Conservation (phyloP, 2,113 vertebrate species). For the Orientallactaga bullata region DNA sequence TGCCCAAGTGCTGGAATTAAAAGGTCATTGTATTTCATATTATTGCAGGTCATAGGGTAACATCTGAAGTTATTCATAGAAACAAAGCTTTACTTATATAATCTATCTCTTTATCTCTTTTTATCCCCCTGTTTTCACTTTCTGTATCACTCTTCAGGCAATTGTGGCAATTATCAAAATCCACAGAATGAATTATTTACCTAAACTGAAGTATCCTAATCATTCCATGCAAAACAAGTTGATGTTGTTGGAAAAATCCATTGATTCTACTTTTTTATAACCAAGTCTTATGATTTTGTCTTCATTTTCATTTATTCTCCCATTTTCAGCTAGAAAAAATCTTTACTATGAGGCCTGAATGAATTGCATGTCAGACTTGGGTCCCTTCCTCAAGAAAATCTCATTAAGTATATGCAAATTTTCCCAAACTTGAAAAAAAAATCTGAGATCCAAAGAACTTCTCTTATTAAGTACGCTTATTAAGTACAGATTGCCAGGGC, state of each 20-base stretch:
- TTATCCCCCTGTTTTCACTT: neutral
- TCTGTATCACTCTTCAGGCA: neutral
- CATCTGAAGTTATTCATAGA: too few species aligned
- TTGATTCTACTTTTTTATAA: constrained; percentile 47
- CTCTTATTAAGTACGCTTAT: too few species aligned
- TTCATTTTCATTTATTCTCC: constrained; percentile 44
- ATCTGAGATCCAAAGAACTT: neutral
- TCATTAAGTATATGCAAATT: neutral
- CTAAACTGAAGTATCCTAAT: neutral
- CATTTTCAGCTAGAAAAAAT: neutral
- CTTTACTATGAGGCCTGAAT: neutral
- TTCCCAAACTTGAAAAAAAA: neutral
- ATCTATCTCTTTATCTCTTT: neutral
- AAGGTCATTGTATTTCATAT: neutral
- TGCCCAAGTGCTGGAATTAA: too few species aligned
- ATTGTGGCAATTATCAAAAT: constrained; percentile 30
- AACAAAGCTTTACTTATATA: neutral
- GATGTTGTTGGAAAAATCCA: constrained; percentile 47
- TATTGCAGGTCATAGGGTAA: neutral
- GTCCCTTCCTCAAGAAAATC: neutral
- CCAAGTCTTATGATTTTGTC: constrained; percentile 4
- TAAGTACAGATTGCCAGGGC: neutral
- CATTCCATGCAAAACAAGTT: constrained; percentile 38
- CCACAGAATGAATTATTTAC: neutral
- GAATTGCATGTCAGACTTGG: neutral